These are phyloP conservation scores for Drosophila orena DNA, from an alignment of 1,140 invertebrate genomes.

Conservation along the genomic window DNA sequence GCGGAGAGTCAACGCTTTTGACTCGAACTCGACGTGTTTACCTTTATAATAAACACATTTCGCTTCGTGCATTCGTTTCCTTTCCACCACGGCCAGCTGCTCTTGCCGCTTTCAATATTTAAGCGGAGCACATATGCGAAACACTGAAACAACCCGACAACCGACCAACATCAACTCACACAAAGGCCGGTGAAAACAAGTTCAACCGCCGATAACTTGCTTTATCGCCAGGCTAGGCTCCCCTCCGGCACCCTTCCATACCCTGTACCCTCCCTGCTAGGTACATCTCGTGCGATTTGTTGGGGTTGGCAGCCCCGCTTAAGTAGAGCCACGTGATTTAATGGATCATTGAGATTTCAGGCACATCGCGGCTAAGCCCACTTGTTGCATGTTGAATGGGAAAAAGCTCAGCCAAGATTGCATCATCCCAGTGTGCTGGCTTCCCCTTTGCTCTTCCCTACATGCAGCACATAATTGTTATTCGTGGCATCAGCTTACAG, in stretches of 20 bases:
- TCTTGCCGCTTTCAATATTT: slow-evolving; percentile 49
- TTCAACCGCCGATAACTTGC: slow-evolving; percentile 65
- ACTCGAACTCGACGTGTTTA: slow-evolving; percentile 68
- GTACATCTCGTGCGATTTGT: slow-evolving; percentile 34
- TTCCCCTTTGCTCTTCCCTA: not conserved
- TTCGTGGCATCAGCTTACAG: slow-evolving; percentile 12
- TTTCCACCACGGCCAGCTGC: slow-evolving; percentile 44
- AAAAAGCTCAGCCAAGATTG: slow-evolving; percentile 29
- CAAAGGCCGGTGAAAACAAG: slow-evolving; percentile 55
- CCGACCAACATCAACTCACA: slow-evolving; percentile 11
- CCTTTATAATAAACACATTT: slow-evolving; percentile 80
- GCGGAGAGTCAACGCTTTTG: slow-evolving; percentile 59
- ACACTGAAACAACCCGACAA: not conserved
- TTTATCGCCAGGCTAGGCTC: slow-evolving; percentile 9
- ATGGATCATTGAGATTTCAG: slow-evolving; percentile 43
- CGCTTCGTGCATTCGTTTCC: slow-evolving; percentile 57
- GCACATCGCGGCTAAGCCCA: slow-evolving; percentile 8
- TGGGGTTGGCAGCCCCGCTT: slow-evolving; percentile 31
- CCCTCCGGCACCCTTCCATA: not conserved
- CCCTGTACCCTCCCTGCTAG: not conserved
- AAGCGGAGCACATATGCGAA: slow-evolving; percentile 63
- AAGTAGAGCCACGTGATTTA: slow-evolving; percentile 47
- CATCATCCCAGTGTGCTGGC: slow-evolving; percentile 23
- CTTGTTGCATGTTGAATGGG: slow-evolving; percentile 37
- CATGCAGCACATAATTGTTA: slow-evolving; percentile 9